phyloP scores from a whole-genome alignment of 2,888 invertebrate species.

The Coelogynopora nodosa region DNA sequence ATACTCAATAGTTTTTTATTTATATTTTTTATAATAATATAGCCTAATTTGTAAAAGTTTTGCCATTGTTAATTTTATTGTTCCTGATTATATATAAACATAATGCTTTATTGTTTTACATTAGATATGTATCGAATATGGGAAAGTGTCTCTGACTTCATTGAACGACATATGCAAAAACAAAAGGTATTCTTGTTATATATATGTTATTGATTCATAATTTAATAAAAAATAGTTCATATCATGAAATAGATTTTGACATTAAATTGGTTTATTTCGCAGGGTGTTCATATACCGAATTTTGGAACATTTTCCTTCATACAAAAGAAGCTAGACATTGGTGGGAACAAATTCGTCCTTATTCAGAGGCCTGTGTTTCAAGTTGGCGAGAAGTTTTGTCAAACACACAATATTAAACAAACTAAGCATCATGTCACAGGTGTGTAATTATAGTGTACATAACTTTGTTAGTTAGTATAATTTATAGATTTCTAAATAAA shows the following conservation, averaged over 20 bases:
- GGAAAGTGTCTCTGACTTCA: slow-evolving; percentile 58
- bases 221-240: neutral
- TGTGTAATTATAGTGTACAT: too few species aligned
- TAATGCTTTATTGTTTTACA: slow-evolving; percentile 49
- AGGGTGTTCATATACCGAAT: slow-evolving; percentile 59
- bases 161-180: slow-evolving; percentile 59
- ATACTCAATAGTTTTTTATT: too few species aligned
- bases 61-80: too few species aligned
- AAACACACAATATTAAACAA: slow-evolving; percentile 57
- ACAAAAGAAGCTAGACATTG: slow-evolving; percentile 60
- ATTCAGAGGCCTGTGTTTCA: slow-evolving; percentile 61
- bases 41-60: too few species aligned
- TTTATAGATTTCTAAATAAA: too few species aligned
- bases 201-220: too few species aligned
- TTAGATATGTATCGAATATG: slow-evolving; percentile 59
- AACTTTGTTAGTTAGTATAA: too few species aligned
- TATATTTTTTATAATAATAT: too few species aligned
- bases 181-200: slow-evolving; percentile 60
- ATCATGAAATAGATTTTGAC: neutral
- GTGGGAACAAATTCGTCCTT: slow-evolving; percentile 59
- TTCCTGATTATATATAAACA: too few species aligned
- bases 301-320: slow-evolving; percentile 60
- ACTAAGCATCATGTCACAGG: slow-evolving; percentile 58
- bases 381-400: slow-evolving; percentile 60
- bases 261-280: slow-evolving; percentile 20